Evolutionary conservation across 2,113 vertebrate genomes (phyloP).

Genomic region (Taurulus bubalis): DNA sequence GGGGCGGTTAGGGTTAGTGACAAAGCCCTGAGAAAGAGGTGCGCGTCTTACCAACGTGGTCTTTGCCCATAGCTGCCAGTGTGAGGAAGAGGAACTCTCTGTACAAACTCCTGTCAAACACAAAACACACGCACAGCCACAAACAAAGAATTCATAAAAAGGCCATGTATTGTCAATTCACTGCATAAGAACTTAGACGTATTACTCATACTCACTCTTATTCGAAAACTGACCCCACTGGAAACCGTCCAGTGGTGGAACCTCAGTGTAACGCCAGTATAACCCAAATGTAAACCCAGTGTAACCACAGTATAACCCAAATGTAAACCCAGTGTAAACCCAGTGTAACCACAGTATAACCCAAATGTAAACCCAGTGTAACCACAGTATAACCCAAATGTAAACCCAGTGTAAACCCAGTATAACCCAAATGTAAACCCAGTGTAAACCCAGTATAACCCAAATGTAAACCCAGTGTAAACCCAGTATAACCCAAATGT

Average conservation of each 20-base stretch:
- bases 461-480: not conserved
- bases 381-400: no score
- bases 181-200: not conserved
- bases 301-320: no score
- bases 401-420: not conserved
- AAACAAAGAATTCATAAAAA: not conserved
- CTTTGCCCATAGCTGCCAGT: slow-evolving; percentile 92
- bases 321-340: no score
- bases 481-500: not conserved
- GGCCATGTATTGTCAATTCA: not conserved
- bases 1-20: no score
- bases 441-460: not conserved
- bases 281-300: no score
- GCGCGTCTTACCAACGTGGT: slow-evolving; percentile 86
- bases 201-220: not conserved
- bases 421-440: not conserved
- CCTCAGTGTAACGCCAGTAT: no score
- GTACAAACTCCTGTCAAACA: slow-evolving; percentile 88
- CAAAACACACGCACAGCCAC: not conserved
- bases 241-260: no score
- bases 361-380: no score
- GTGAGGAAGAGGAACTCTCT: slow-evolving; percentile 93
- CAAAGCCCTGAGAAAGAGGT: no score
- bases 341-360: not conserved
- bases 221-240: not conserved